Conservation (phyloP, 2,113 vertebrate species). For the Anarhynchus alexandrinus region DNA sequence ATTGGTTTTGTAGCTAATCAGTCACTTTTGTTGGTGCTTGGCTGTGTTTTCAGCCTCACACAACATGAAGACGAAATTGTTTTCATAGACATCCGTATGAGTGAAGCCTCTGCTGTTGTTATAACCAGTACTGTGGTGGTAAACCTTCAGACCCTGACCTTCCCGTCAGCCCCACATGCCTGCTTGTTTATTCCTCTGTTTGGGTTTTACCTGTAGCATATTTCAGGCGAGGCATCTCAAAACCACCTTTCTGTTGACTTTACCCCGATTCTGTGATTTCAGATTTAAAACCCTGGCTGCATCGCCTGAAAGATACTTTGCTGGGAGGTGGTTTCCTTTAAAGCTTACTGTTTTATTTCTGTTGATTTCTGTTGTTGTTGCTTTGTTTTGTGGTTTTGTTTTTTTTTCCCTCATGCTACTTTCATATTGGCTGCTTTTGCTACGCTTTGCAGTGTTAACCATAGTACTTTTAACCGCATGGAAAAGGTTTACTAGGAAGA, state of each 20-base stretch:
- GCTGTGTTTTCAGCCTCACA: not conserved
- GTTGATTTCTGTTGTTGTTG: not conserved
- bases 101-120: not conserved
- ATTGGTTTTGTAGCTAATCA: not conserved
- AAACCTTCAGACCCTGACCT: not conserved
- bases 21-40: not conserved
- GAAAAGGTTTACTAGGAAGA: not conserved
- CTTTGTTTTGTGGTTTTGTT: not conserved
- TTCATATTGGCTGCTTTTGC: not conserved
- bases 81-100: not conserved
- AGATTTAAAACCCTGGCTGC: not conserved
- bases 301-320: not conserved
- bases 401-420: not conserved
- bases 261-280: not conserved
- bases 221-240: not conserved
- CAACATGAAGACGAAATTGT: not conserved
- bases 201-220: not conserved
- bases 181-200: not conserved
- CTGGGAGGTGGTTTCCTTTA: not conserved
- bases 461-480: not conserved
- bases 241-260: not conserved
- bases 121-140: not conserved
- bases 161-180: not conserved
- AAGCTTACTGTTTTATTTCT: not conserved
- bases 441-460: not conserved